A percentile compares a stretch with the other conserved stretches of the same genome.
These are phyloP conservation scores for Phaetusa simplex DNA, from an alignment of 2,113 vertebrate species.

Conservation along the genomic window DNA sequence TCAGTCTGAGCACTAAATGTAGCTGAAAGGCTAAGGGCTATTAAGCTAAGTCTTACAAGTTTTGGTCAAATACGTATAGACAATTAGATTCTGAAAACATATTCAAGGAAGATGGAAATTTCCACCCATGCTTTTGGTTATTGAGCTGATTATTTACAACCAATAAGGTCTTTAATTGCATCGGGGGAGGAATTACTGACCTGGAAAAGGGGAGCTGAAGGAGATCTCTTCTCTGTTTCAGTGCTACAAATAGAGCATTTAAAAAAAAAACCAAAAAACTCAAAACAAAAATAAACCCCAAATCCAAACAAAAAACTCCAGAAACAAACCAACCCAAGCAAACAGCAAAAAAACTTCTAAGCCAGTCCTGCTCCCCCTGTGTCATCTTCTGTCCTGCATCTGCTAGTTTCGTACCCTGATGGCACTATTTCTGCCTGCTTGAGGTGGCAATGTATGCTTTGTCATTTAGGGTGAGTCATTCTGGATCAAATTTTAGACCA, in stretches of 20 bases:
- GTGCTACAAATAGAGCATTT: not conserved
- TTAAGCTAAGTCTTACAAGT: not conserved
- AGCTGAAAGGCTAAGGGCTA: not conserved
- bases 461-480: not conserved
- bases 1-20: not conserved
- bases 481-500: not conserved
- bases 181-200: not conserved
- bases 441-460: not conserved
- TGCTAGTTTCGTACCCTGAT: not conserved
- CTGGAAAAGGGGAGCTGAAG: not conserved
- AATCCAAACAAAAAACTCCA: not conserved
- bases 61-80: not conserved
- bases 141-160: not conserved
- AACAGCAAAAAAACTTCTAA: not conserved
- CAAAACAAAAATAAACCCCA: not conserved
- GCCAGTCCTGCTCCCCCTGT: not conserved
- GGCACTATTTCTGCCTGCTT: not conserved
- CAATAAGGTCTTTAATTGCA: not conserved
- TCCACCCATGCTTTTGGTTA: not conserved
- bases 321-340: not conserved
- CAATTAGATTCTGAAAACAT: not conserved
- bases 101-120: not conserved
- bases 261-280: not conserved
- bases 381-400: not conserved
- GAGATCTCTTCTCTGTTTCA: not conserved